Evolutionary conservation across 1,140 invertebrate species (phyloP).

Genomic region (Caerostris darwini): DNA sequence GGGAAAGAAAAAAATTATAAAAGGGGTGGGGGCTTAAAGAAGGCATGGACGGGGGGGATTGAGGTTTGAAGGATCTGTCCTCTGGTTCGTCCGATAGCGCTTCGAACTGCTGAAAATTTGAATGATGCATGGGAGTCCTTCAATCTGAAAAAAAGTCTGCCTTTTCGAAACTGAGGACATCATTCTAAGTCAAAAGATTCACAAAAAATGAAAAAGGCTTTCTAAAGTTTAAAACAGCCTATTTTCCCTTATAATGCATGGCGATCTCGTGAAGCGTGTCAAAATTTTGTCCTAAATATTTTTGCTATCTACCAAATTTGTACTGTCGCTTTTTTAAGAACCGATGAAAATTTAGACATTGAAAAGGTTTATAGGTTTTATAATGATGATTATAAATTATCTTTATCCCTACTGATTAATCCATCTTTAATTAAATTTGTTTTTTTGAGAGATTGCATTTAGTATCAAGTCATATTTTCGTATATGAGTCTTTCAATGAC

Average conservation of each 20-base stretch:
- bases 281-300: neutral
- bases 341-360: too few species aligned
- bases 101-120: slow-evolving; percentile 28
- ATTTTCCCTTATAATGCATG: neutral
- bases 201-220: neutral
- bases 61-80: slow-evolving; percentile 19
- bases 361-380: too few species aligned
- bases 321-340: too few species aligned
- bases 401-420: too few species aligned
- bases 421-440: too few species aligned
- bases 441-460: too few species aligned
- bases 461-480: too few species aligned
- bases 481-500: too few species aligned
- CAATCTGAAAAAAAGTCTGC: too few species aligned
- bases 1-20: too few species aligned
- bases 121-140: slow-evolving; percentile 39
- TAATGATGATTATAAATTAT: too few species aligned
- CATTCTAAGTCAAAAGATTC: slow-evolving; percentile 41
- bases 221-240: neutral
- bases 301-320: neutral
- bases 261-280: neutral
- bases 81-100: slow-evolving; percentile 14
- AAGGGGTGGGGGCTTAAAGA: neutral
- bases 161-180: slow-evolving; percentile 30
- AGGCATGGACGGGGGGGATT: neutral